Conservation (phyloP, 2,888 invertebrate species). For the Eupithecia subumbrata region DNA sequence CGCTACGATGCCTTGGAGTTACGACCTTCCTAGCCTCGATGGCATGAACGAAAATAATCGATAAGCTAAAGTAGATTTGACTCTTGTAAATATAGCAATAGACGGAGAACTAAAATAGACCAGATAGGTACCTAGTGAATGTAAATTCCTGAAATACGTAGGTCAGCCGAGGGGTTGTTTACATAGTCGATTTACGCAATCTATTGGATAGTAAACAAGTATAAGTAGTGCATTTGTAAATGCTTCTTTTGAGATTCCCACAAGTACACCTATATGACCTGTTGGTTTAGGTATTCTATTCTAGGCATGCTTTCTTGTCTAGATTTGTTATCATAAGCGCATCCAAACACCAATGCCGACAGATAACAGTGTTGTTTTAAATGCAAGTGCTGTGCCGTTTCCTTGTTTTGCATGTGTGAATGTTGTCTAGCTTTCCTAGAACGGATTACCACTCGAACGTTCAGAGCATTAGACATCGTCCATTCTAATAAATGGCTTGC, state of each 20-base stretch:
- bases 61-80: slow-evolving; percentile 4
- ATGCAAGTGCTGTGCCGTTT: slow-evolving; percentile 22
- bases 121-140: background rate
- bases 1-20: slow-evolving; percentile 21
- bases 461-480: slow-evolving; percentile 7
- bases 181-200: background rate
- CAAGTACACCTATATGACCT: background rate
- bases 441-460: slow-evolving; percentile 11
- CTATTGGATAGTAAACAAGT: background rate
- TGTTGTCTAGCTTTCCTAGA: slow-evolving; percentile 13
- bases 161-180: background rate
- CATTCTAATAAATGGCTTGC: slow-evolving; percentile 7
- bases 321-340: slow-evolving; percentile 24
- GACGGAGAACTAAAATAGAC: background rate
- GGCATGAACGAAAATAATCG: slow-evolving; percentile 10
- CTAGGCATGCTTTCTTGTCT: slow-evolving; percentile 13
- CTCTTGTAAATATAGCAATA: background rate
- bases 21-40: slow-evolving; percentile 22
- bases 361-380: slow-evolving; percentile 26
- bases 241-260: background rate
- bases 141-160: background rate
- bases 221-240: too few relatives aligned
- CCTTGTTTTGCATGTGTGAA: slow-evolving; percentile 19
- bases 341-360: slow-evolving; percentile 15
- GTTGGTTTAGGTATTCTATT: background rate